Evolutionary conservation across 2,888 invertebrate genomes (phyloP).

Genomic region (Rhingia campestris): DNA sequence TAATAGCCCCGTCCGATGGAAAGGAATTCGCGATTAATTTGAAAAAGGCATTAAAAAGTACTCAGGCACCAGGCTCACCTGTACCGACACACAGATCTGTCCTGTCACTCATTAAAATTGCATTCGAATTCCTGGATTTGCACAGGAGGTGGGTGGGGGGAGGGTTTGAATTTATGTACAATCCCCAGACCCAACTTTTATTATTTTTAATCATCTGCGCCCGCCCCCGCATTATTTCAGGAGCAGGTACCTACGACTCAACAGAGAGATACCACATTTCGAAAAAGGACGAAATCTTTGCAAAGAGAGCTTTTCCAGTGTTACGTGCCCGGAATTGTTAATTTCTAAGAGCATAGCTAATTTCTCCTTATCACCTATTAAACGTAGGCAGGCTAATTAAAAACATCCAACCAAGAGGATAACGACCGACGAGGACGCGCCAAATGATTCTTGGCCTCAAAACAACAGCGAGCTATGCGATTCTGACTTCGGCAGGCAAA

Average conservation of each 20-base stretch:
- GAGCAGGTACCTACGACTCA: not conserved
- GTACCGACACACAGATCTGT: conserved; percentile 28
- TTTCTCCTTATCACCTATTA: conserved; percentile 51
- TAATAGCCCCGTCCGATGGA: conserved; percentile 22
- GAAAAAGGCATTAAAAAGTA: conserved; percentile 67
- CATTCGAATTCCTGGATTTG: conserved; percentile 4
- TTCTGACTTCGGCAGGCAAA: conserved; percentile 11
- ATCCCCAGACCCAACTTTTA: conserved; percentile 22
- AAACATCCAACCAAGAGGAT: conserved; percentile 12
- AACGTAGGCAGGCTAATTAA: conserved; percentile 60
- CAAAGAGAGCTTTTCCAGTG: conserved; percentile 9
- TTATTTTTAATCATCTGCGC: conserved; percentile 54
- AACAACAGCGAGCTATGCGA: not conserved
- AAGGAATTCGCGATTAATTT: conserved; percentile 59
- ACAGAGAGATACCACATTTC: not conserved
- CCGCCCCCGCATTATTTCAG: conserved; percentile 32
- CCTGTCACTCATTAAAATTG: conserved; percentile 54
- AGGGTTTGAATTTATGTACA: conserved; percentile 12
- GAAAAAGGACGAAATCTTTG: conserved; percentile 43
- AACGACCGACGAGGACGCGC: not conserved
- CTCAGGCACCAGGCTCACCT: conserved; percentile 41
- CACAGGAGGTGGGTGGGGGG: not conserved
- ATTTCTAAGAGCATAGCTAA: conserved; percentile 32
- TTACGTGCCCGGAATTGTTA: conserved; percentile 61
- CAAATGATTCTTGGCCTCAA: conserved; percentile 12